These are phyloP conservation scores for Phataginus tetradactyla DNA, from an alignment of 2,797 vertebrate species.

Conservation along the genomic window DNA sequence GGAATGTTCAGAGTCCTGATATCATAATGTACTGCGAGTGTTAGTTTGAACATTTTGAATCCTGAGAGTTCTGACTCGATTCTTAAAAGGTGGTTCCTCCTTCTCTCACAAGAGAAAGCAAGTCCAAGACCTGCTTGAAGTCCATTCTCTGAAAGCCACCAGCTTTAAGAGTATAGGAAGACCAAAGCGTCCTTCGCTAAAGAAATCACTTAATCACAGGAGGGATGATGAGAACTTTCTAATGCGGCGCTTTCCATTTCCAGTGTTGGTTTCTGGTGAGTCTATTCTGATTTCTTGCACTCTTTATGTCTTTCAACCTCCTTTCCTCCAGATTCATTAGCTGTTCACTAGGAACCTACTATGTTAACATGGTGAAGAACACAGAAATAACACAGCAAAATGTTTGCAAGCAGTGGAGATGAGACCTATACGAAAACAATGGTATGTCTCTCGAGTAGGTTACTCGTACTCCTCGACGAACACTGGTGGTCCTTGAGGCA, in stretches of 20 bases:
- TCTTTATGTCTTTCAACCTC: background rate
- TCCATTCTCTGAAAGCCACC: background rate
- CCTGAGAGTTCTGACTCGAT: conserved; percentile 45
- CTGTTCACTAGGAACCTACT: background rate
- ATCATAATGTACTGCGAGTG: background rate
- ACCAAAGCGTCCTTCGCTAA: background rate
- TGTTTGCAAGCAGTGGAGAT: background rate
- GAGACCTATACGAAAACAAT: background rate
- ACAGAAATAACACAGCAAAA: background rate
- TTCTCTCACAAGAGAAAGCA: background rate
- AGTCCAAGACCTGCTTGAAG: background rate
- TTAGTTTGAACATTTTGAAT: conserved; percentile 58
- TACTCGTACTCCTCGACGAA: background rate
- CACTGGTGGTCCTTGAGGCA: background rate
- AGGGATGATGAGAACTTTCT: background rate
- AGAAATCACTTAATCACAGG: background rate
- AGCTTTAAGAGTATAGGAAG: background rate
- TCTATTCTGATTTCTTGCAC: background rate
- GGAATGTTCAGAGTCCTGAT: conserved; percentile 10
- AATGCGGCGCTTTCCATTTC: background rate
- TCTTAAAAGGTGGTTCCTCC: conserved; percentile 54
- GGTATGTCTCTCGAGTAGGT: background rate
- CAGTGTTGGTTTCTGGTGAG: background rate
- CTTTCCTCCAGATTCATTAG: background rate
- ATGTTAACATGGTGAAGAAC: background rate